Base-by-base conservation (phyloP, 2,888 invertebrate genomes). In the Iphiclides podalirius region DNA sequence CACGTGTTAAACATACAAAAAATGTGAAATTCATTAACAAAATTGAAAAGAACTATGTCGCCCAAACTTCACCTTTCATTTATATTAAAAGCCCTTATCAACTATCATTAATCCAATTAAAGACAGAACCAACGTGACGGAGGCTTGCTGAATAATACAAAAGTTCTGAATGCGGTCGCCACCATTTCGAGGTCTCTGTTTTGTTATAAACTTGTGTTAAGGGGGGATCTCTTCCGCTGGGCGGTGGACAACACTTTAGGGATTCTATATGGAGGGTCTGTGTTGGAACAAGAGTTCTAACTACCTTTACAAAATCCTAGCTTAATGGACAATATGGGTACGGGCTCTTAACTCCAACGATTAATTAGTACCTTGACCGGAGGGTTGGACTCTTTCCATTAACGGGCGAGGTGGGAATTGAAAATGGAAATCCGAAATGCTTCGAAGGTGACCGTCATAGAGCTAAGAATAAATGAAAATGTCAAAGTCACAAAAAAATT, bases 61-160 rank as follows among this genome's bases (percentile, higher is more conserved):
- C n/a, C n/a, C n/a, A n/a, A n/a, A n/a, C n/a, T n/a, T n/a, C 9
- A 28, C 55, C 38, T 56, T 52, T 58, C 65, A 66, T 71, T 70
- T 67, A 12, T 70, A 83, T 79, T 80, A 79, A 81, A 79, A 79
- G 76, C 71, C 68, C 74, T 79, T 79, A 83, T 85, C 82, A 78
- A 77, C 75, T 71, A 80, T 79, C 80, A 81, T 78, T 83, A 83
- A 86, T 86, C 80, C 79, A 81, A 85, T 84, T 83, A 83, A 75
- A 71, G 63, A 64, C 64, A 70, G 69, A 82, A 79, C 79, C 79
- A 75, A 73, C 70, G 74, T 77, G 31, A 12, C 31, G 75, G 74
- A 75, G 63, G 70, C 62, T 67, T 59, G 60, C 70, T 83, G 82
- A 82, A 87, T 85, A 82, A 84, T 77, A 83, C 82, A 86, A 80